Percentiles rank a stretch among this genome's conserved stretches.
Conservation (phyloP, 2,113 vertebrate species). For the Dicrurus megarhynchus region DNA sequence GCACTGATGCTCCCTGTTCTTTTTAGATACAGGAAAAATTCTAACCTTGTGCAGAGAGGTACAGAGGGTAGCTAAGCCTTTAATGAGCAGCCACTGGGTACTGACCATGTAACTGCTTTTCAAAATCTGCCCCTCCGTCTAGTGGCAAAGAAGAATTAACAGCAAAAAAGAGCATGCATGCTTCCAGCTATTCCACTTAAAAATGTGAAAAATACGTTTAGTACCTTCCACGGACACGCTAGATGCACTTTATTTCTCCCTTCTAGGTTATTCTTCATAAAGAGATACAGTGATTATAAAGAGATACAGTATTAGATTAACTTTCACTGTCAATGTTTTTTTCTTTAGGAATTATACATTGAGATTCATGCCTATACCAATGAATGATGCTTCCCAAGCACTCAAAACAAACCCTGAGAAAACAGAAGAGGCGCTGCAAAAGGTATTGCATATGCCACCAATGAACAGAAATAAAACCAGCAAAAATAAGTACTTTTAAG, state of each 20-base stretch:
- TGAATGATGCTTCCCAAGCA: conserved; percentile 95
- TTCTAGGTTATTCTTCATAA: not conserved
- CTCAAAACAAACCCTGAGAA: conserved; percentile 94
- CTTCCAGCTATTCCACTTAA: not conserved
- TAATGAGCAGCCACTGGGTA: not conserved
- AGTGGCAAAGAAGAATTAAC: not conserved
- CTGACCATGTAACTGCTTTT: not conserved
- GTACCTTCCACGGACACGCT: not conserved
- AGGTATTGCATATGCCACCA: conserved; percentile 72
- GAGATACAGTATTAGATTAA: not conserved
- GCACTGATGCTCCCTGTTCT: not conserved
- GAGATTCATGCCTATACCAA: conserved; percentile 96
- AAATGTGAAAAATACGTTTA: not conserved
- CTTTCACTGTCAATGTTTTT: not conserved
- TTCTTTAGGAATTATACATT: conserved; percentile 89
- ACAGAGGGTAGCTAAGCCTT: not conserved
- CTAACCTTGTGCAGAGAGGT: not conserved
- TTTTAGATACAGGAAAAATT: not conserved
- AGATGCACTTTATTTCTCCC: not conserved
- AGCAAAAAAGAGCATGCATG: not conserved
- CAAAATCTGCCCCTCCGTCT: not conserved
- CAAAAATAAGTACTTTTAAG: not conserved
- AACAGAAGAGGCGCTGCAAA: conserved; percentile 93
- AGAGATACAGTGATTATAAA: not conserved
- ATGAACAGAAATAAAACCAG: not conserved